Conservation (phyloP, 2,888 invertebrate species). For the Hipparchia sbordonii region DNA sequence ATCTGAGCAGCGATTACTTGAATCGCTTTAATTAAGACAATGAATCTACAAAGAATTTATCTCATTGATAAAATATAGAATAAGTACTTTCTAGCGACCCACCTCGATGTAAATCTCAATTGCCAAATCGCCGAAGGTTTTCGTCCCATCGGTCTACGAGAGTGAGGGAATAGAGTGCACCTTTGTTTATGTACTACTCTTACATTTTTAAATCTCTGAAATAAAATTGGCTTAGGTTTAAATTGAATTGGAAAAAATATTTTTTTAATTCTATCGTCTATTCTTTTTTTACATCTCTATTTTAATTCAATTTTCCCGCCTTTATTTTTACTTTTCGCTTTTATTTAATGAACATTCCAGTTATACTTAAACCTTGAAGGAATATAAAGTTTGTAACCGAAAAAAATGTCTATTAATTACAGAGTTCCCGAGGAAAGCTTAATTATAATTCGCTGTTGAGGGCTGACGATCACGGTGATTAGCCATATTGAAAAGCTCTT, state of each 20-base stretch:
- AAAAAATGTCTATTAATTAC: conserved; percentile 22
- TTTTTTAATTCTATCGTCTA: no score
- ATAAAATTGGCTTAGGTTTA: no score
- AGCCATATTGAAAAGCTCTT: conserved; percentile 24
- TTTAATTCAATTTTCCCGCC: no score
- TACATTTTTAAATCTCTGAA: no score
- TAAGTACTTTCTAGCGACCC: neutral
- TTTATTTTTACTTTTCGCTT: neutral
- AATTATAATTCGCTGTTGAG: conserved; percentile 27
- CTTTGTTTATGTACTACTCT: no score
- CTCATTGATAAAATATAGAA: neutral
- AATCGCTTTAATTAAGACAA: conserved; percentile 4
- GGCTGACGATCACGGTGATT: conserved; percentile 14
- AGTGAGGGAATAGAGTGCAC: no score
- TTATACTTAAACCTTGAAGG: neutral
- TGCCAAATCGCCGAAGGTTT: no score
- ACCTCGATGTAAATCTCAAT: no score
- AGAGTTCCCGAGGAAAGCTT: conserved; percentile 14
- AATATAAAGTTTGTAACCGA: conserved; percentile 2
- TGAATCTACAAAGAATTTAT: neutral
- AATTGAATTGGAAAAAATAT: no score
- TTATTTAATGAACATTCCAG: neutral
- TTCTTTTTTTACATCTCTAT: no score
- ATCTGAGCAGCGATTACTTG: neutral
- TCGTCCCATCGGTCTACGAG: no score